These are phyloP conservation scores for Himalopsyche kuldschensis DNA, from an alignment of 2,888 invertebrate species.

Conservation along the genomic window DNA sequence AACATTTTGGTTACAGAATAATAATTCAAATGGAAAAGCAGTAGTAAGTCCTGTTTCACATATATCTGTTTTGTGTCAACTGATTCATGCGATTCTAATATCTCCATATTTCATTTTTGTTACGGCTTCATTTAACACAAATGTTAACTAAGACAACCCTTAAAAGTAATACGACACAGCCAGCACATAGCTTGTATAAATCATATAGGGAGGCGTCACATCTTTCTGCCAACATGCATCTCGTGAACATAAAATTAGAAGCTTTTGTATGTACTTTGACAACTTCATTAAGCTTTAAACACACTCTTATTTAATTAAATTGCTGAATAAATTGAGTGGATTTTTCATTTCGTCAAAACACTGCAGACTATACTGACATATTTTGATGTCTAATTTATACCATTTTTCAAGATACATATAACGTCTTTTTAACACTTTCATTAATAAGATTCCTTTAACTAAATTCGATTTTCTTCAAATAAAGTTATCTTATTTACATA, in stretches of 20 bases:
- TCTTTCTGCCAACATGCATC: constrained; percentile 6
- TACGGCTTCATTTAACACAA: constrained; percentile 30
- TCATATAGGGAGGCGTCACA: constrained; percentile 30
- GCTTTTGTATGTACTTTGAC: constrained; percentile 15
- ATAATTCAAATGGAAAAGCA: too few species aligned
- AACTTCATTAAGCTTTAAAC: constrained; percentile 16
- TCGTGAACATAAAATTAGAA: constrained; percentile 29
- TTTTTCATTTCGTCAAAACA: not conserved
- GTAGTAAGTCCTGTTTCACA: not conserved
- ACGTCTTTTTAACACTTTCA: not conserved
- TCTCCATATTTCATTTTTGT: constrained; percentile 23
- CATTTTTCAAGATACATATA: too few species aligned
- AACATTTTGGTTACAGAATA: too few species aligned
- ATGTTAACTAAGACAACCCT: constrained; percentile 29
- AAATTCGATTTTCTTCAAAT: too few species aligned
- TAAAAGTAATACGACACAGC: constrained; percentile 23
- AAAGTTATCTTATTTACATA: too few species aligned
- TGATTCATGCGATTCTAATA: not conserved
- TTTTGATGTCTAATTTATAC: too few species aligned
- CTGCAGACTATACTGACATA: not conserved
- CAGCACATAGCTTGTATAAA: constrained; percentile 32
- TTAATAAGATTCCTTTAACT: not conserved
- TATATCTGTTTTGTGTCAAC: not conserved
- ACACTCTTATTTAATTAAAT: not conserved
- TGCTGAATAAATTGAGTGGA: not conserved